Base-by-base conservation (phyloP, 2,797 vertebrate genomes). In the Chelonia mydas region DNA sequence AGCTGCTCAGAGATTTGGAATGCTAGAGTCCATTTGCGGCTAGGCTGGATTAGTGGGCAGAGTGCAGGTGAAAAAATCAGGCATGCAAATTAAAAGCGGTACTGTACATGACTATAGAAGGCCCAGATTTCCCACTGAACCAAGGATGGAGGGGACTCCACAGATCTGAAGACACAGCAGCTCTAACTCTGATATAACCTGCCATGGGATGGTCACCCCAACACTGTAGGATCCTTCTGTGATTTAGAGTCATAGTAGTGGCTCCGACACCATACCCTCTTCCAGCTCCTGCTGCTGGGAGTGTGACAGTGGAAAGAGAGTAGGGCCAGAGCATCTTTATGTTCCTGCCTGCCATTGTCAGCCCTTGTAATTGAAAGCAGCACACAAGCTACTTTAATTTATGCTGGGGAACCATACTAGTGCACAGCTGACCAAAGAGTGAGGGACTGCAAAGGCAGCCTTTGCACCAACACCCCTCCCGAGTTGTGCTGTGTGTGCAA, bases 301-400 rank as follows among this genome's bases (percentile, higher is more conserved):
- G 89, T 83, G 81, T 2, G 47, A 92, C 90, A 91, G 93, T 92
- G 95, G 92, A 68, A 68, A 65, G 96, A 94, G 68, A 79, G 90
- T 17, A 74, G 10, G 68, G 23, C 68, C n/a, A 41, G 37, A 45
- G 37, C 11, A 25, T 25, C 68, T 25, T 37, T 81, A 84, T 96
- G 93, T 93, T 13, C 93, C 86, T 91, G 95, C 91, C 89, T 92
- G 96, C 93, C 83, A 13, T 19, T 90, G 90, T 19, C 79, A 61
- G 11, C 25, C 68, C 7, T 65, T 47, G 59, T 95, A 94, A 96
- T 94, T 96, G 10, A 11, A 31, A 96, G 93, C 92, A 94, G 87
- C 41, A 94, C 90, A 83, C 93, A 95, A 88, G 92, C 91, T 96
- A 91, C 94, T 89, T 92, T 96, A 92, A 92, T 96, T 95, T 94